Percentiles rank a stretch among this genome's conserved stretches.
phyloP scores from a whole-genome alignment of 1,140 invertebrate species.

The Trachelipus rathkii region DNA sequence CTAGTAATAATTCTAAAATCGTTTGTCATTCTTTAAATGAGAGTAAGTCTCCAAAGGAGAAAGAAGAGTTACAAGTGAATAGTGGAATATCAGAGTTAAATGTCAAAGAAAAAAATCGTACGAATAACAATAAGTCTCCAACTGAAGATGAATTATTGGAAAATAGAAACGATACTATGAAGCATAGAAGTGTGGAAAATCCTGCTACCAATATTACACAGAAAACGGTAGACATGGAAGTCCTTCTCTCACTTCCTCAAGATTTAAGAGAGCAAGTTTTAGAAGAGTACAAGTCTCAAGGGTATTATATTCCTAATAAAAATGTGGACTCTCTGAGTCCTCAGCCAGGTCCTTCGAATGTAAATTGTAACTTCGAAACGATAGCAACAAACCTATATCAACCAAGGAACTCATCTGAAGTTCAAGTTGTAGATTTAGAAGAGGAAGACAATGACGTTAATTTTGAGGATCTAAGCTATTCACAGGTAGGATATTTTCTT shows the following conservation, averaged over 20 bases:
- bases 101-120: too few relatives aligned
- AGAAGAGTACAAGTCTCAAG: conserved; percentile 36
- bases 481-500: background rate
- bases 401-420: background rate
- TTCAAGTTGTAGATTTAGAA: background rate
- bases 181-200: background rate
- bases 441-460: background rate
- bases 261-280: conserved; percentile 38
- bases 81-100: too few relatives aligned
- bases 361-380: background rate
- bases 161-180: background rate
- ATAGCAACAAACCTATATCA: too few relatives aligned
- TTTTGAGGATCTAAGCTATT: background rate
- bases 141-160: background rate
- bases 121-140: too few relatives aligned
- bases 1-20: too few relatives aligned
- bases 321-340: background rate
- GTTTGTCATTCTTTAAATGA: too few relatives aligned
- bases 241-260: conserved; percentile 35
- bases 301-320: conserved; percentile 30
- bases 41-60: too few relatives aligned
- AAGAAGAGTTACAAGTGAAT: too few relatives aligned
- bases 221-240: conserved; percentile 33
- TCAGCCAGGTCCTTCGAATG: background rate
- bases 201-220: background rate